Evolutionary conservation across 2,888 invertebrate species (phyloP).

Genomic region (Timema podura): DNA sequence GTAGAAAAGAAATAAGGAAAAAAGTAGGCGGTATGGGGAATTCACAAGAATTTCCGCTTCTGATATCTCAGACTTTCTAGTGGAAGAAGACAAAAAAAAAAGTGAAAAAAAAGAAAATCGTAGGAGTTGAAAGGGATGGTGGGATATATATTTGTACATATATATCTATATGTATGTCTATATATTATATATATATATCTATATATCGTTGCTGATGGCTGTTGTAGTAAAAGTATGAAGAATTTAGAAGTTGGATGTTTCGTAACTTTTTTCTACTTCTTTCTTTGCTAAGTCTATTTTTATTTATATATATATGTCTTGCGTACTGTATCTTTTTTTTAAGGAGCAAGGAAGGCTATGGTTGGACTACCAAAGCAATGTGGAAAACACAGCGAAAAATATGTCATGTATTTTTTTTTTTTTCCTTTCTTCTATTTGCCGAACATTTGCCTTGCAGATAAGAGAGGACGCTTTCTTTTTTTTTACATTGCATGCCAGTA

Average conservation of each 20-base stretch:
- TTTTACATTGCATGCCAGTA: no score
- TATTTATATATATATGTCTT: no score
- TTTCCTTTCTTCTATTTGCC: not conserved
- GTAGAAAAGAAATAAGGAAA: not conserved
- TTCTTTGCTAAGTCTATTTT: no score
- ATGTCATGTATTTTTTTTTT: no score
- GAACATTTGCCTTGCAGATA: conserved; percentile 15
- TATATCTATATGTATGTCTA: not conserved
- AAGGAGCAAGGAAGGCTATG: not conserved
- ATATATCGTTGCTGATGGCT: conserved; percentile 9
- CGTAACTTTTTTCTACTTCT: no score
- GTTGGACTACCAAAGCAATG: no score
- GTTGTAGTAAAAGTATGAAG: not conserved
- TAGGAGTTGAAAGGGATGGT: not conserved
- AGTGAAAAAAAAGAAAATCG: not conserved
- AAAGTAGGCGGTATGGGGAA: conserved; percentile 4
- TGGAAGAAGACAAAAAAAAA: not conserved
- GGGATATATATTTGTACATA: not conserved
- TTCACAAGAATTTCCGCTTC: conserved; percentile 25
- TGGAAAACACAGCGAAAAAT: no score
- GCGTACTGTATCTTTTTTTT: conserved; percentile 1
- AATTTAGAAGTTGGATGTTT: conserved; percentile 13
- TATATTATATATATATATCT: not conserved
- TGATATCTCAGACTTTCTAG: conserved; percentile 10
- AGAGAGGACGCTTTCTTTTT: no score